Base-by-base conservation (phyloP, 2,113 vertebrate genomes). In the Gadus chalcogrammus region DNA sequence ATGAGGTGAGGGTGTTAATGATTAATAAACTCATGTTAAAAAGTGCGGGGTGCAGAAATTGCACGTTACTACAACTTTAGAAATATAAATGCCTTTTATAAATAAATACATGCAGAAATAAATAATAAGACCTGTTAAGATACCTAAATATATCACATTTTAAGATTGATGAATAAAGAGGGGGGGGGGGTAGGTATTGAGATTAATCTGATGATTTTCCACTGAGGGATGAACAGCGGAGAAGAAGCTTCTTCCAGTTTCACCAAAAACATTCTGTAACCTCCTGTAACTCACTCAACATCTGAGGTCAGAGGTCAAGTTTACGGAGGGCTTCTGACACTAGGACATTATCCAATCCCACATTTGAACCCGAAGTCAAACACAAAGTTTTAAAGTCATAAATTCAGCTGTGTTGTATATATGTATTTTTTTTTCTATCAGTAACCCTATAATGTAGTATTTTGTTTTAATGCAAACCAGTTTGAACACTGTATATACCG, bases 21-120 rank as follows among this genome's bases (percentile, higher is more conserved):
- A 82, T 87, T 79, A 55, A 78, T 79, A 83, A 90, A 91, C 87
- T 82, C 70, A 88, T 85, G 79, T 89, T 90, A 85, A 85, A 92
- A 92, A 92, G 92, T 93, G 92, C 91, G 77, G 76, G 85, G 89
- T 92, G 91, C 92, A 90, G 86, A 92, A 88, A 91, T 91, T 91
- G 89, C 88, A 92, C 89, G 79, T 73, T 84, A 89, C 84, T 82
- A 91, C 87, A 79, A 89, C 77, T 83, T 90, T 89, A 92, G 87
- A 93, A 92, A 91, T 91, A 92, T 91, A 91, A 90, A 86, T 75
- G 86, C 84, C 85, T 91, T 85, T 48, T 77, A 60, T 90, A 87
- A 90, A 91, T 91, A 92, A 92, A 92, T 90, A 91, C 84, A 89
- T 82, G 84, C 88, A 83, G 75, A 86, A 87, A 90, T 88, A 92